Base-by-base conservation (phyloP, 2,888 invertebrate genomes). In the Odontocerum albicorne region DNA sequence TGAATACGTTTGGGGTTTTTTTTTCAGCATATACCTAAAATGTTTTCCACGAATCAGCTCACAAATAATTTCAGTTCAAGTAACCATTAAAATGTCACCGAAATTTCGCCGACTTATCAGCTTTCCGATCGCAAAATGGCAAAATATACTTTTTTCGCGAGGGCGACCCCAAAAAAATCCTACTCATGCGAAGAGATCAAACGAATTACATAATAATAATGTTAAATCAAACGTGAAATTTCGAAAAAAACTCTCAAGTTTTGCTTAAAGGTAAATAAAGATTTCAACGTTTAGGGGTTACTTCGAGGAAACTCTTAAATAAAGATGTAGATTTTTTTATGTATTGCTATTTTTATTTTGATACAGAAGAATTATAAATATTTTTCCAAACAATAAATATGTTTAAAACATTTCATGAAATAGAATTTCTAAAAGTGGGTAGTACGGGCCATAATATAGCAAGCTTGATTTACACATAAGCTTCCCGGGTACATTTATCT, bases 171-270 rank as follows among this genome's bases (percentile, higher is more conserved):
- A 17, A 35, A 35, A 46, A 35, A 35, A 35, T 15, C 27, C 27
- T 35, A 35, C 46, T 33, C 46, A 46, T 46, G 46, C 16, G 35
- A 35, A 35, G 35, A 46, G 46, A 46, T 46, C 46, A 46, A 44
- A 46, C 46, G 35, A 46, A 46, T 46, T 35, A 46, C 35, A 46
- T 32, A 46, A 46, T 46, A 46, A 46, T 46, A 33, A 46, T 31
- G 35, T 46, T 46, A 46, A 46, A 46, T 46, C 46, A 46, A n/a
- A 32, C 46, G 46, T 46, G 46, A 46, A 46, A 46, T 46, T 46
- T 35, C 32, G 20, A 35, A 46, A 46, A 45, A 46, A 35, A 46
- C 35, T 35, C 46, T 19, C 15, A 20, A 46, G 46, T 32, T 46
- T 46, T 13, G 46, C 35, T 21, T 19, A 46, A 46, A 32, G 46